These are phyloP conservation scores for Babylonia areolata DNA, from an alignment of 1,140 invertebrate genomes.

Conservation along the genomic window DNA sequence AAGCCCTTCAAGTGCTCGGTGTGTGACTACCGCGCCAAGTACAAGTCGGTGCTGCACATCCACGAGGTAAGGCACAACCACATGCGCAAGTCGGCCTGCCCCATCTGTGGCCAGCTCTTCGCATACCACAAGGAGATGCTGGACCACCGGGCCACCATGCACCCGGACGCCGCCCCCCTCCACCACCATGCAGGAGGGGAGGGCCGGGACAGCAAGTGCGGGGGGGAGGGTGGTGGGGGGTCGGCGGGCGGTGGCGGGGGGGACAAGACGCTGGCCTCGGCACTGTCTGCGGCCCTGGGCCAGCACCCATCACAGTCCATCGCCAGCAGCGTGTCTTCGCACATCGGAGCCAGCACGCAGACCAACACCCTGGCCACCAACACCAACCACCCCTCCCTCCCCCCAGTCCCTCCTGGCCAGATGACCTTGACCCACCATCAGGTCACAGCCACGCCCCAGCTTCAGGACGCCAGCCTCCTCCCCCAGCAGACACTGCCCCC, in stretches of 20 bases:
- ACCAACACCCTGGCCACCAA: slow-evolving; percentile 5
- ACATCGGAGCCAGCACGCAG: slow-evolving; percentile 11
- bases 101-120: slow-evolving; percentile 20
- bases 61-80: slow-evolving; percentile 36
- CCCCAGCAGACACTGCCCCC: slow-evolving; percentile 14
- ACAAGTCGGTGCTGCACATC: slow-evolving; percentile 42
- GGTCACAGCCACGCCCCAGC: slow-evolving; percentile 16
- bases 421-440: not conserved
- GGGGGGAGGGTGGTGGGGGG: not conserved
- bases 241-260: not conserved
- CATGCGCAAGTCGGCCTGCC: slow-evolving; percentile 38
- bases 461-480: slow-evolving; percentile 27
- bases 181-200: not conserved
- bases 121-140: slow-evolving; percentile 46
- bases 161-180: slow-evolving; percentile 39
- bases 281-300: not conserved
- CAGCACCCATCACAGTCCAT: slow-evolving; percentile 23
- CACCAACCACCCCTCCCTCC: not conserved
- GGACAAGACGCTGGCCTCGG: slow-evolving; percentile 25
- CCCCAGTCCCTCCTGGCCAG: slow-evolving; percentile 28
- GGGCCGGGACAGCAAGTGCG: not conserved
- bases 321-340: not conserved
- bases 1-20: slow-evolving; percentile 33
- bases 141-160: slow-evolving; percentile 38
- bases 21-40: slow-evolving; percentile 38